Percentiles rank a stretch among this genome's conserved stretches.
phyloP scores from a whole-genome alignment of 2,113 vertebrate species.

The Ophiodon elongatus region DNA sequence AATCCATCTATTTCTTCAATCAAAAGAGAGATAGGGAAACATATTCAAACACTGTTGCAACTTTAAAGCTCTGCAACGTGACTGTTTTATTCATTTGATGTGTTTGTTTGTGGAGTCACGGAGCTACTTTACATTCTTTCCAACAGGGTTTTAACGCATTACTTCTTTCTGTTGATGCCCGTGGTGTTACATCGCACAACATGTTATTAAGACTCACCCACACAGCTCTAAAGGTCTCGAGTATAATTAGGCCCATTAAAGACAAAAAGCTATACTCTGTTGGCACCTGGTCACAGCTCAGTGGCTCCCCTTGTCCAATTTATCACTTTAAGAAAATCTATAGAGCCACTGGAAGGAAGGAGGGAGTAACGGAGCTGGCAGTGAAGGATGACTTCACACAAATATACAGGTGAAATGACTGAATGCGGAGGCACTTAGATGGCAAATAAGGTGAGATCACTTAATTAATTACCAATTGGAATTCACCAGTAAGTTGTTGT shows the following conservation, averaged over 20 bases:
- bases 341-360: slow-evolving; percentile 70
- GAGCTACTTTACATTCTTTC: not conserved
- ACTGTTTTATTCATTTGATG: slow-evolving; percentile 21
- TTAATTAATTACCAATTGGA: slow-evolving; percentile 46
- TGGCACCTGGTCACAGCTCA: slow-evolving; percentile 77
- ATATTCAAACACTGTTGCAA: slow-evolving; percentile 60
- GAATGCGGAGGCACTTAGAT: slow-evolving; percentile 32
- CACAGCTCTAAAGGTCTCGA: slow-evolving; percentile 62
- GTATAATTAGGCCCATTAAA: slow-evolving; percentile 75
- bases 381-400: slow-evolving; percentile 67
- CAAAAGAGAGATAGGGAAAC: slow-evolving; percentile 60
- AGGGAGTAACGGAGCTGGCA: slow-evolving; percentile 65
- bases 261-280: slow-evolving; percentile 61
- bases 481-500: not conserved
- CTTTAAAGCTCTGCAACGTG: slow-evolving; percentile 40
- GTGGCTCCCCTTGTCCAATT: slow-evolving; percentile 73
- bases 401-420: slow-evolving; percentile 65
- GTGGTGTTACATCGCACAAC: slow-evolving; percentile 25
- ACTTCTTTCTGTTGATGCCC: slow-evolving; percentile 35
- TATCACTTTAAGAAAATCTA: slow-evolving; percentile 81
- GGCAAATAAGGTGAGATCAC: slow-evolving; percentile 39
- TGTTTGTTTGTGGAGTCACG: slow-evolving; percentile 8
- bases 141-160: not conserved
- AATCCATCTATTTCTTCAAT: slow-evolving; percentile 68
- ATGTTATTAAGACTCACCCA: slow-evolving; percentile 44